Conservation (phyloP, 2,113 vertebrate species). For the Notiomystis cincta region DNA sequence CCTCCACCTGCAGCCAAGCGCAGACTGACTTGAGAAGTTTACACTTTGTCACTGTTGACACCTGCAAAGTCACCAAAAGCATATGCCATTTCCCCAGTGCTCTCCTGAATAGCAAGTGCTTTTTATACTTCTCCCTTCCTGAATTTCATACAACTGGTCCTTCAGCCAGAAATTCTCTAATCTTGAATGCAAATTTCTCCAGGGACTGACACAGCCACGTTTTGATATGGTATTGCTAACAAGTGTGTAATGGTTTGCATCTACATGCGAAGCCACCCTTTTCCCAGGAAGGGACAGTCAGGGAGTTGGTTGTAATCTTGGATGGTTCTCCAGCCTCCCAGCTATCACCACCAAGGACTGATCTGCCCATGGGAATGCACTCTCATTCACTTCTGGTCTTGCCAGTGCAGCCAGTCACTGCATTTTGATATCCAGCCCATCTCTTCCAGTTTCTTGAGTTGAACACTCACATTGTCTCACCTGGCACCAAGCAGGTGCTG, state of each 20-base stretch:
- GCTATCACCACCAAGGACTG: neutral
- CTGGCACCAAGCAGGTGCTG: neutral
- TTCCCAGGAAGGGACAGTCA: neutral
- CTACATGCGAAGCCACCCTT: neutral
- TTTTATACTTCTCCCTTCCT: neutral
- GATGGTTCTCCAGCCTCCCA: neutral
- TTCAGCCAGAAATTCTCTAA: neutral
- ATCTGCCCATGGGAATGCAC: neutral
- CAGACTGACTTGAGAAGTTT: neutral
- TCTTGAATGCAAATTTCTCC: neutral
- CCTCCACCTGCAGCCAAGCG: neutral
- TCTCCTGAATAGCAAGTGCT: neutral
- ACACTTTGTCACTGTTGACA: neutral
- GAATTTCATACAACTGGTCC: neutral
- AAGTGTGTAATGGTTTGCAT: neutral
- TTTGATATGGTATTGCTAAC: neutral
- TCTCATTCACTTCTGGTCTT: neutral
- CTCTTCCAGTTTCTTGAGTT: neutral
- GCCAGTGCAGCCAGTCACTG: neutral
- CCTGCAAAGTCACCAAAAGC: neutral
- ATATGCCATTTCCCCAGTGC: neutral
- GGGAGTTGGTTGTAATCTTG: neutral
- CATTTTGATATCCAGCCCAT: neutral
- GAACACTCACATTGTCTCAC: neutral
- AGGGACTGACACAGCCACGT: neutral